phyloP scores from a whole-genome alignment of 2,888 invertebrate genomes.

The Limnephilus auricula region DNA sequence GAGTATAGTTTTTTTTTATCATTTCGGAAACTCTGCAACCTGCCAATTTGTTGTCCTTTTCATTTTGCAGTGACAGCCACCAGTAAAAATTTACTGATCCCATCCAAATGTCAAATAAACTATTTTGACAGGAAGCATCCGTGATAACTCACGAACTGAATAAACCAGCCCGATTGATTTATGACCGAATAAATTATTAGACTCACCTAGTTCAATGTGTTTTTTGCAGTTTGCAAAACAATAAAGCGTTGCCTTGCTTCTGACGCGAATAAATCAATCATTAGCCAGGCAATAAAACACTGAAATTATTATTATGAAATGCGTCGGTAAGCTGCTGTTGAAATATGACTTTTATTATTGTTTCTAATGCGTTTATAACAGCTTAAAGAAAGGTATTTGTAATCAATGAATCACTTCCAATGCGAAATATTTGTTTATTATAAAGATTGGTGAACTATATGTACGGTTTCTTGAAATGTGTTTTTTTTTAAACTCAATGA shows the following conservation, averaged over 20 bases:
- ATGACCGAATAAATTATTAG: conserved; percentile 48
- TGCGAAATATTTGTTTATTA: neutral
- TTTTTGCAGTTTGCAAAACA: conserved; percentile 54
- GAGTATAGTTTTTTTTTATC: neutral
- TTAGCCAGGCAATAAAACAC: conserved; percentile 37
- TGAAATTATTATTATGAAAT: conserved; percentile 27
- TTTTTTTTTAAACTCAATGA: too few species aligned
- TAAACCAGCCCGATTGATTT: conserved; percentile 57
- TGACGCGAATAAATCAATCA: conserved; percentile 63
- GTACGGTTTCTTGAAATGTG: neutral
- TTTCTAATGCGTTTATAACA: conserved; percentile 11
- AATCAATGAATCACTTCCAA: neutral
- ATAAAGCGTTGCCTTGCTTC: conserved; percentile 60
- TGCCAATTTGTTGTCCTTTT: conserved; percentile 5
- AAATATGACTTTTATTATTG: conserved; percentile 11
- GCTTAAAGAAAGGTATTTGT: neutral
- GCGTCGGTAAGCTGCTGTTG: conserved; percentile 19
- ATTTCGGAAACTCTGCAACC: neutral
- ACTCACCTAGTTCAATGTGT: conserved; percentile 33
- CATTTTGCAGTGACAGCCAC: conserved; percentile 11
- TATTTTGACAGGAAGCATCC: conserved; percentile 50
- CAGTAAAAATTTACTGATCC: conserved; percentile 32
- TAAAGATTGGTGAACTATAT: neutral
- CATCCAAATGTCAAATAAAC: conserved; percentile 45
- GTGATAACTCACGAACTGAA: conserved; percentile 51